Evolutionary conservation across 2,888 invertebrate species (phyloP).

Genomic region (Agelastica alni): DNA sequence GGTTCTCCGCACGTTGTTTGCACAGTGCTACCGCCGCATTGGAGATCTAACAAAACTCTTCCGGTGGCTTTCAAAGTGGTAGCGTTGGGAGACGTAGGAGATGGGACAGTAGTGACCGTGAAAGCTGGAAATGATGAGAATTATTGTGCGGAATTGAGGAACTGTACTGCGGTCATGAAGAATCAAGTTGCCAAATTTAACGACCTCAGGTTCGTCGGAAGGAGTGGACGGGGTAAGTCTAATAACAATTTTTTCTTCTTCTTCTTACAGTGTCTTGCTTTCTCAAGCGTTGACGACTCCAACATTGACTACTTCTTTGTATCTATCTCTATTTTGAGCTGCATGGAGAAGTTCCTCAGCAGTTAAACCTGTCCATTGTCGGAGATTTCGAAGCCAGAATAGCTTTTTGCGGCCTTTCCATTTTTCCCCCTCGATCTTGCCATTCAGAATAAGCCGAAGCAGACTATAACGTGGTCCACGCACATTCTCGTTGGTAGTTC

Average conservation of each 20-base stretch:
- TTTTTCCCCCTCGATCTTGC: too few relatives aligned
- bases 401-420: too few relatives aligned
- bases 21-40: conserved; percentile 92
- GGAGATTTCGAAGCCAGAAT: too few relatives aligned
- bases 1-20: conserved; percentile 94
- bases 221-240: conserved; percentile 93
- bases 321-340: too few relatives aligned
- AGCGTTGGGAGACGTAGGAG: conserved; percentile 90
- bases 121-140: conserved; percentile 98
- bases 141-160: conserved; percentile 92
- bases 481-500: too few relatives aligned
- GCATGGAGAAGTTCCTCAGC: too few relatives aligned
- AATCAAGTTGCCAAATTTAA: conserved; percentile 99
- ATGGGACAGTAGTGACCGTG: conserved; percentile 95
- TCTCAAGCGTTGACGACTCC: too few relatives aligned
- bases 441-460: too few relatives aligned
- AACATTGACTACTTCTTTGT: too few relatives aligned
- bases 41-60: conserved; percentile 97
- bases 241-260: conserved; percentile 8
- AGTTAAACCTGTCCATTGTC: too few relatives aligned
- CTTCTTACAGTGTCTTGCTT: too few relatives aligned
- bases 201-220: conserved; percentile 96
- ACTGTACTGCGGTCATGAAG: conserved; percentile 95
- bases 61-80: conserved; percentile 97
- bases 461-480: too few relatives aligned